These are phyloP conservation scores for Lepilemur ruficaudatus DNA, from an alignment of 2,797 vertebrate species.

Conservation along the genomic window DNA sequence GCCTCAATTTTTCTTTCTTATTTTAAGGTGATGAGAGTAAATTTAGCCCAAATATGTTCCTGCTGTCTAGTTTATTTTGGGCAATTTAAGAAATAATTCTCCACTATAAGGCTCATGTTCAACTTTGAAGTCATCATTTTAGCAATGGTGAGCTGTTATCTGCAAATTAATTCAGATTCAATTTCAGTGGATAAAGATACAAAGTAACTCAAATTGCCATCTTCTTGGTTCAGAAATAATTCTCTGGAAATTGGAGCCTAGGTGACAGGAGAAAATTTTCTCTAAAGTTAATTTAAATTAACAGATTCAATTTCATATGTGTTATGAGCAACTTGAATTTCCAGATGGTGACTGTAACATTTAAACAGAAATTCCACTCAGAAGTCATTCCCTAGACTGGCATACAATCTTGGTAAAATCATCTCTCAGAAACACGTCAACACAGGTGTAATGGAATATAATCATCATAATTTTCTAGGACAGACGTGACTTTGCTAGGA, in stretches of 20 bases:
- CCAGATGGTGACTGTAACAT: slow-evolving; percentile 56
- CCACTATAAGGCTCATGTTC: slow-evolving; percentile 12
- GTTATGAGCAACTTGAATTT: slow-evolving; percentile 59
- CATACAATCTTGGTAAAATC: slow-evolving; percentile 52
- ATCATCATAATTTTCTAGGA: slow-evolving; percentile 46
- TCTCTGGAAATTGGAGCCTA: slow-evolving; percentile 60
- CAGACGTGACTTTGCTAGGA: slow-evolving; percentile 6
- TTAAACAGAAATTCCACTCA: slow-evolving; percentile 32
- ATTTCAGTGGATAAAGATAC: slow-evolving; percentile 58
- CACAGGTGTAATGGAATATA: slow-evolving; percentile 47
- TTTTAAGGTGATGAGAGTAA: slow-evolving; percentile 66
- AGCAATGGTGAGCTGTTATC: slow-evolving; percentile 48
- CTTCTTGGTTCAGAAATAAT: slow-evolving; percentile 53
- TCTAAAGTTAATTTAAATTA: slow-evolving; percentile 78
- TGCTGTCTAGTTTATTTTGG: slow-evolving; percentile 57
- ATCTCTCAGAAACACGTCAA: slow-evolving; percentile 31
- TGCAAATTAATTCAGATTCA: slow-evolving; percentile 66
- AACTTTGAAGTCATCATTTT: slow-evolving; percentile 55
- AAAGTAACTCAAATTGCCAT: slow-evolving; percentile 59
- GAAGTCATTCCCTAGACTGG: slow-evolving; percentile 25
- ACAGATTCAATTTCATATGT: slow-evolving; percentile 71
- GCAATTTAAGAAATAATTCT: slow-evolving; percentile 61
- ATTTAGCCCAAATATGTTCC: slow-evolving; percentile 52
- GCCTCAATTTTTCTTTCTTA: slow-evolving; percentile 34
- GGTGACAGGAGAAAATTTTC: slow-evolving; percentile 49